Conservation (phyloP, 2,113 vertebrate species). For the Urocolius indicus region DNA sequence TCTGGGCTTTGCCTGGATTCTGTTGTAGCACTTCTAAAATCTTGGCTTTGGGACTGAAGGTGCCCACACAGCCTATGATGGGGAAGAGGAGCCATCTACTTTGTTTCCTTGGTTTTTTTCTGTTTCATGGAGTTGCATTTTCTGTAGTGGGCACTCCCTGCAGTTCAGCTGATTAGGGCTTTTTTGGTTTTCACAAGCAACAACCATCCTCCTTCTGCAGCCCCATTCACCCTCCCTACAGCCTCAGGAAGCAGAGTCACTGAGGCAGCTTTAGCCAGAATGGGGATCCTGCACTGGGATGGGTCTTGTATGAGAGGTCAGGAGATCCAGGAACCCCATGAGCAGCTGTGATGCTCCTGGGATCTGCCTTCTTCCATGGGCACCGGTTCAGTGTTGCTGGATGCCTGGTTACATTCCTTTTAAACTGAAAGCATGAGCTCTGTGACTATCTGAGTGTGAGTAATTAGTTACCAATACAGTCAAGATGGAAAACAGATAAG, state of each 20-base stretch:
- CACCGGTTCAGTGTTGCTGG: not conserved
- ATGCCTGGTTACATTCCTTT: not conserved
- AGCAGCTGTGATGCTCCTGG: not conserved
- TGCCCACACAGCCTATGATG: not conserved
- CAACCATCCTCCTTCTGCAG: not conserved
- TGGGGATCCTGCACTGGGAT: not conserved
- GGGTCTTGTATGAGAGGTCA: not conserved
- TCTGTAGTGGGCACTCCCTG: not conserved
- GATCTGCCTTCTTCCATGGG: not conserved
- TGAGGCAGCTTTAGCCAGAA: not conserved
- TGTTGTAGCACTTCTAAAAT: not conserved
- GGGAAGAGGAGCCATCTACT: not conserved
- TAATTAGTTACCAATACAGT: not conserved
- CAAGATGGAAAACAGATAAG: not conserved
- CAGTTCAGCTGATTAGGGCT: not conserved
- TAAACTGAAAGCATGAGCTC: not conserved
- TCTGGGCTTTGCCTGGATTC: not conserved
- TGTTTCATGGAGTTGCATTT: not conserved
- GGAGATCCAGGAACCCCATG: not conserved
- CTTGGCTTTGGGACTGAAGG: not conserved
- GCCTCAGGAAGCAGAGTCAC: not conserved
- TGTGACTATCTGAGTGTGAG: not conserved
- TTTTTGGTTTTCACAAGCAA: not conserved
- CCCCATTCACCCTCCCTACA: not conserved
- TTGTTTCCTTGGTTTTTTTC: not conserved